phyloP scores from a whole-genome alignment of 2,113 vertebrate genomes.

The Chauna torquata region DNA sequence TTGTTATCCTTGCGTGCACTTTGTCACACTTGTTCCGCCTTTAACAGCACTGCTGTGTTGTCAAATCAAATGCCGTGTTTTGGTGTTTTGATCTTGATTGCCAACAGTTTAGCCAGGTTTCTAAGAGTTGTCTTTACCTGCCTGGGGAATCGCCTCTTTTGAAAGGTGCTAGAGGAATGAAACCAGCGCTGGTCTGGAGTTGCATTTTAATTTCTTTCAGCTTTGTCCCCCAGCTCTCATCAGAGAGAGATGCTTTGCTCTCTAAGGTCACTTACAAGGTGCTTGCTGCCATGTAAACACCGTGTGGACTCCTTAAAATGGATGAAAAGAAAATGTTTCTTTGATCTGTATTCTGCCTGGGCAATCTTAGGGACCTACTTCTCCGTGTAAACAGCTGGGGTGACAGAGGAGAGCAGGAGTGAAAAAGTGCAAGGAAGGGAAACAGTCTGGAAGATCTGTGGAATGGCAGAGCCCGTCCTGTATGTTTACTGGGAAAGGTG shows the following conservation, averaged over 20 bases:
- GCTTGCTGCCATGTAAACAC: neutral
- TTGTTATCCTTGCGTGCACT: neutral
- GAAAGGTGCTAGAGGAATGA: neutral
- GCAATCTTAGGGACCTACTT: neutral
- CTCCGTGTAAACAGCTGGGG: neutral
- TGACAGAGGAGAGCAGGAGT: neutral
- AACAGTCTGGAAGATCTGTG: neutral
- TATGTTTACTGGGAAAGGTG: neutral
- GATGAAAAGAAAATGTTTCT: neutral
- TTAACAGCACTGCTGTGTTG: slow-evolving; percentile 33
- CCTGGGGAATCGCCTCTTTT: neutral
- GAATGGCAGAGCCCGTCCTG: neutral
- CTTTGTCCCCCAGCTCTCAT: neutral
- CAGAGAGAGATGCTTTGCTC: neutral
- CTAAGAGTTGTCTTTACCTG: neutral
- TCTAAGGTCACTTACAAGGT: neutral
- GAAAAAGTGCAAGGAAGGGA: neutral
- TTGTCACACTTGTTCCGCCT: neutral
- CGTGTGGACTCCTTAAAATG: neutral
- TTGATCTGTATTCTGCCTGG: neutral
- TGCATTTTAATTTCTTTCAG: neutral
- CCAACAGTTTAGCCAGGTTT: neutral
- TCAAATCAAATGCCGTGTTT: neutral
- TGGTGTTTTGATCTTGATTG: neutral
- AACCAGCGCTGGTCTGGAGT: neutral